These are phyloP conservation scores for Thereuonema tuberculata DNA, from an alignment of 1,140 invertebrate species.

Conservation along the genomic window DNA sequence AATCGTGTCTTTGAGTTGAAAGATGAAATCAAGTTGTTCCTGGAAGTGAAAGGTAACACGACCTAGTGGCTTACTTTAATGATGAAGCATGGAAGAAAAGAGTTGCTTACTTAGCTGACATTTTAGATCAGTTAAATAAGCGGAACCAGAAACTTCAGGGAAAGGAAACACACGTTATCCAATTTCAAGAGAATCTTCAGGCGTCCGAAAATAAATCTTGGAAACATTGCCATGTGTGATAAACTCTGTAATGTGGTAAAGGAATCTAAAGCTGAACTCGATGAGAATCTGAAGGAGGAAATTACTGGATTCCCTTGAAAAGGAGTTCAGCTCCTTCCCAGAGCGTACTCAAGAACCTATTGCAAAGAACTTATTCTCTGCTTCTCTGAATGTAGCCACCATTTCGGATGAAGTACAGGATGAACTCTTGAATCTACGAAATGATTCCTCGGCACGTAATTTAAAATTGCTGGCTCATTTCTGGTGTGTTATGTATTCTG, in stretches of 20 bases:
- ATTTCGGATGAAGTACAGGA: slow-evolving; percentile 14
- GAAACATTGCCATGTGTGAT: slow-evolving; percentile 16
- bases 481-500: not conserved
- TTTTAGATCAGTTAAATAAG: slow-evolving; percentile 11
- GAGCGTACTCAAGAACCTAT: slow-evolving; percentile 4
- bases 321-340: slow-evolving; percentile 12
- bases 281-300: slow-evolving; percentile 14
- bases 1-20: slow-evolving; percentile 15
- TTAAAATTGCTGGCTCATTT: slow-evolving; percentile 4
- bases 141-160: slow-evolving; percentile 14
- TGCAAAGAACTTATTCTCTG: slow-evolving; percentile 10
- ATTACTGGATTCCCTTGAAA: slow-evolving; percentile 10
- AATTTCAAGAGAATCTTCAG: slow-evolving; percentile 10
- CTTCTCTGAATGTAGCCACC: slow-evolving; percentile 11
- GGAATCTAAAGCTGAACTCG: slow-evolving; percentile 9
- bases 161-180: slow-evolving; percentile 12
- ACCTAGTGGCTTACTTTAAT: slow-evolving; percentile 9
- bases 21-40: slow-evolving; percentile 12
- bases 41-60: slow-evolving; percentile 12
- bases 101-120: slow-evolving; percentile 8
- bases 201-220: slow-evolving; percentile 13
- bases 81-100: slow-evolving; percentile 8
- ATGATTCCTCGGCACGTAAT: slow-evolving; percentile 7
- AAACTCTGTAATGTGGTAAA: slow-evolving; percentile 13
- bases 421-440: slow-evolving; percentile 12